Conservation (phyloP, 2,113 vertebrate genomes). For the Amphiprion percula region DNA sequence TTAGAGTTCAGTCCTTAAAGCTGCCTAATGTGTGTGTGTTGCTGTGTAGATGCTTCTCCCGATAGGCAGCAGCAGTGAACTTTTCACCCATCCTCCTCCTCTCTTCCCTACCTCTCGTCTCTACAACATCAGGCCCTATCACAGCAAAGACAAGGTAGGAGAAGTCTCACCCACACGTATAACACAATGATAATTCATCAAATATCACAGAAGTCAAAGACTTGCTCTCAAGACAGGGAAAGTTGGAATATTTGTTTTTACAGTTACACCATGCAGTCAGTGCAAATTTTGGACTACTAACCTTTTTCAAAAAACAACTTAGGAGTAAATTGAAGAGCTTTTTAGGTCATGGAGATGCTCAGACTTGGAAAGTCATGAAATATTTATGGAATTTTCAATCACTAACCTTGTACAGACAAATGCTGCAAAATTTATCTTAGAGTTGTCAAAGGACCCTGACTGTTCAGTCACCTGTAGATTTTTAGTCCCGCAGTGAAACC, state of each 20-base stretch:
- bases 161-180: neutral
- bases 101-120: slow-evolving; percentile 87
- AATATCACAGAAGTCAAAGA: neutral
- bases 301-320: neutral
- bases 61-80: slow-evolving; percentile 85
- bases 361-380: slow-evolving; percentile 11
- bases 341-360: neutral
- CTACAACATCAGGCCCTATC: slow-evolving; percentile 87
- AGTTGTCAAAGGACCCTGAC: neutral
- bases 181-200: neutral
- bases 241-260: neutral
- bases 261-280: no score
- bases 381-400: slow-evolving; percentile 5
- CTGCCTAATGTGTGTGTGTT: slow-evolving; percentile 11
- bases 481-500: neutral
- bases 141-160: slow-evolving; percentile 87
- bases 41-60: slow-evolving; percentile 87
- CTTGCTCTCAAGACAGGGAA: neutral
- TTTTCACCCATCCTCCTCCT: slow-evolving; percentile 90
- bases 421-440: neutral
- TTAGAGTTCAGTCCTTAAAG: neutral
- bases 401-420: neutral
- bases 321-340: neutral
- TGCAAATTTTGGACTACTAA: no score
- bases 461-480: neutral